Conservation (phyloP, 2,888 invertebrate genomes). For the Caenorhabditis parvicauda region DNA sequence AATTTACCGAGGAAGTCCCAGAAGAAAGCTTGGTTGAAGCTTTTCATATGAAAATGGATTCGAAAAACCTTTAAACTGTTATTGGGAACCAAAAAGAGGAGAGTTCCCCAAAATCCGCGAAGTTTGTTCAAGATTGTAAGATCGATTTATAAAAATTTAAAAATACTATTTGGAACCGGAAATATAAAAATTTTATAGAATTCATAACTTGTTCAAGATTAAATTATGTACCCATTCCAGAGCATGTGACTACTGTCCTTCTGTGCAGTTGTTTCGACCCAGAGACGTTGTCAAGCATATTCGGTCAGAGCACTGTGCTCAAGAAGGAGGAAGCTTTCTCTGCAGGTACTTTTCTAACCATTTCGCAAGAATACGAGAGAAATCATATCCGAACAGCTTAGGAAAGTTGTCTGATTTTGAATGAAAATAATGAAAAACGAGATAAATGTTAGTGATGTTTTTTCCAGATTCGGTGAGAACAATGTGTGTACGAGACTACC, state of each 20-base stretch:
- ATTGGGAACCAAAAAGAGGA: neutral
- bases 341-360: constrained; percentile 38
- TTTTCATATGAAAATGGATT: too few species aligned
- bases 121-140: too few species aligned
- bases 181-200: too few species aligned
- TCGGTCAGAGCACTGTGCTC: constrained; percentile 43
- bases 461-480: constrained; percentile 78
- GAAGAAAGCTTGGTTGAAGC: too few species aligned
- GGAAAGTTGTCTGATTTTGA: neutral
- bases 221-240: constrained; percentile 8
- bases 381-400: neutral
- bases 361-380: neutral
- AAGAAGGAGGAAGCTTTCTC: constrained; percentile 54
- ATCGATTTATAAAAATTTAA: too few species aligned
- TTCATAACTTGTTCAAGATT: too few species aligned
- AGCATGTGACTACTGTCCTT: constrained; percentile 29
- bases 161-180: too few species aligned
- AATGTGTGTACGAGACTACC: constrained; percentile 82
- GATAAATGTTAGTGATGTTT: too few species aligned
- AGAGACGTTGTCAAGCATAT: constrained; percentile 43
- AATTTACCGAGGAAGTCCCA: too few species aligned
- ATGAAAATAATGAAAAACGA: neutral
- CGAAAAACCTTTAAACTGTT: neutral
- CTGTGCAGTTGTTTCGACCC: constrained; percentile 29
- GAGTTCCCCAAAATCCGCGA: neutral